Percentiles rank a stretch among this genome's conserved stretches.
phyloP scores from a whole-genome alignment of 2,113 vertebrate genomes.

The Lycaon pictus region DNA sequence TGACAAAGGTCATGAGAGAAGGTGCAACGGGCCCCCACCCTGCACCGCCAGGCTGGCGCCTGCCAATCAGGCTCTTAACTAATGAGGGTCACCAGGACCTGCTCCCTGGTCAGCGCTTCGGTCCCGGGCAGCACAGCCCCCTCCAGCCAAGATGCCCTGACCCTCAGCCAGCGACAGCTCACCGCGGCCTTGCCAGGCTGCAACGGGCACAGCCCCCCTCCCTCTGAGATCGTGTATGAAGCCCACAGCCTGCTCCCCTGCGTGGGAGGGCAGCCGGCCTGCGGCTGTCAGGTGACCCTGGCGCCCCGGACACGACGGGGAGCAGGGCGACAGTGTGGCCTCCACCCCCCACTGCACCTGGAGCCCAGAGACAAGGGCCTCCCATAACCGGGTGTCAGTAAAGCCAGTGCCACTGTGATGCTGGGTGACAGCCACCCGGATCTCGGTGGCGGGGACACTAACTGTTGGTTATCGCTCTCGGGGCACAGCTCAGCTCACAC shows the following conservation, averaged over 20 bases:
- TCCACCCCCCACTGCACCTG: rapidly evolving
- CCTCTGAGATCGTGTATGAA: rapidly evolving
- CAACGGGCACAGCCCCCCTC: background rate
- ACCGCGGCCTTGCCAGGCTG: background rate
- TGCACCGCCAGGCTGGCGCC: background rate
- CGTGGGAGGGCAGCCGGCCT: no score
- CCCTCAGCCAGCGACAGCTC: background rate
- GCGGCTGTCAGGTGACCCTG: no score
- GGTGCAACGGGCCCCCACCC: background rate
- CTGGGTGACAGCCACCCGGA: background rate
- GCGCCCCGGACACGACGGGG: rapidly evolving
- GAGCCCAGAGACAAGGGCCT: background rate
- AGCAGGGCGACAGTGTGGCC: rapidly evolving
- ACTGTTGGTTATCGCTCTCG: background rate
- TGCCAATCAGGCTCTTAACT: background rate
- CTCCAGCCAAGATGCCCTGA: background rate
- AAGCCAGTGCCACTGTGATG: background rate
- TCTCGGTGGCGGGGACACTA: no score
- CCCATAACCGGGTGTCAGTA: background rate
- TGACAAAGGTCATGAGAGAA: background rate
- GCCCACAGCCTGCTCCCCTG: no score
- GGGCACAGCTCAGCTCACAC: no score
- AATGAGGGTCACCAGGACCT: background rate
- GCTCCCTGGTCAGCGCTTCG: background rate
- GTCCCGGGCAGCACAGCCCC: background rate